Percentiles rank a stretch among this genome's conserved stretches.
Conservation (phyloP, 2,113 vertebrate genomes). For the Sebastes fasciatus region DNA sequence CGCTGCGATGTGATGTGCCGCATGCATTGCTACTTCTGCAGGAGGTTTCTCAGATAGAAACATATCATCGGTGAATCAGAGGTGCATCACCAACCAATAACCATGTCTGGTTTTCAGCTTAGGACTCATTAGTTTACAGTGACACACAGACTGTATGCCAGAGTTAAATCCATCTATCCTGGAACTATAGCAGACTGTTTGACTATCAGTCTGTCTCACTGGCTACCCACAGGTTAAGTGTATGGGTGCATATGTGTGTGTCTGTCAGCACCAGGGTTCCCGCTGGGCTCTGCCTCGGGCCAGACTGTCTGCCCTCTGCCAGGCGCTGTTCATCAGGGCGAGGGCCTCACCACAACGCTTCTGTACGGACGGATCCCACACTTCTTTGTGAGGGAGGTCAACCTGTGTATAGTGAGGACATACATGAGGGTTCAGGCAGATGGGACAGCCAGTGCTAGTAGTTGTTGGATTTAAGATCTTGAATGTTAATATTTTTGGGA, state of each 20-base stretch:
- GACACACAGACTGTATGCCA: not conserved
- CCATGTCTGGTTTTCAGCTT: not conserved
- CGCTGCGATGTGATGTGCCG: not conserved
- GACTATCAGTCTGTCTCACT: conserved; percentile 7
- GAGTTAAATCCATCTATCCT: not conserved
- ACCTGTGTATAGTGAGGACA: conserved; percentile 68
- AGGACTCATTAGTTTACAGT: not conserved
- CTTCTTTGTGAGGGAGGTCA: conserved; percentile 70
- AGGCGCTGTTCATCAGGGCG: conserved; percentile 90
- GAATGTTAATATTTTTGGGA: not conserved
- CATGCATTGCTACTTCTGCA: conserved; percentile 21
- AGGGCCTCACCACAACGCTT: conserved; percentile 92
- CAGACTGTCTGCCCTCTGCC: conserved; percentile 97
- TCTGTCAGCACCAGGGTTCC: conserved; percentile 93
- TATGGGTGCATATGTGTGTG: not conserved
- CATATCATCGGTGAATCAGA: conserved; percentile 10
- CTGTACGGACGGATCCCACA: conserved; percentile 76
- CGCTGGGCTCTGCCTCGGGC: conserved; percentile 92
- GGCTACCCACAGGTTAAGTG: not conserved
- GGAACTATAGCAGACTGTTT: not conserved
- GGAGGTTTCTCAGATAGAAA: conserved; percentile 17
- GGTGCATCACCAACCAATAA: not conserved
- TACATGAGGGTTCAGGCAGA: not conserved
- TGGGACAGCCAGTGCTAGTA: not conserved
- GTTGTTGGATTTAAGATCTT: not conserved